Conservation (phyloP, 2,797 vertebrate genomes). For the Eulemur coronatus region DNA sequence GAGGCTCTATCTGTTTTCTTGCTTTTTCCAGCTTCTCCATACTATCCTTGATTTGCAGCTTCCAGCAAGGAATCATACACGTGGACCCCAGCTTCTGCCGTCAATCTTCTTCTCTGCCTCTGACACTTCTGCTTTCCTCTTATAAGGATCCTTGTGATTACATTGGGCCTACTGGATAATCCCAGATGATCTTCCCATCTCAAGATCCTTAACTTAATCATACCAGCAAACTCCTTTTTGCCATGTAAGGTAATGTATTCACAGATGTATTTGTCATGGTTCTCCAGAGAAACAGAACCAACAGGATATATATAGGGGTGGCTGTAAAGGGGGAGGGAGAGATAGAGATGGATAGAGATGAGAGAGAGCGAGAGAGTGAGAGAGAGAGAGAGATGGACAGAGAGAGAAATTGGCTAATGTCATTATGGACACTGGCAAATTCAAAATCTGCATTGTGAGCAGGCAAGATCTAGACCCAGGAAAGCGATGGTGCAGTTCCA, state of each 20-base stretch:
- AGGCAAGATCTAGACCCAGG: not conserved
- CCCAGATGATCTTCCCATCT: not conserved
- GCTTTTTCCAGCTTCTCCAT: not conserved
- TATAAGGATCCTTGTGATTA: not conserved
- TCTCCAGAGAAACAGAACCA: not conserved
- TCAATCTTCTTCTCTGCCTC: not conserved
- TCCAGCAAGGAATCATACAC: not conserved
- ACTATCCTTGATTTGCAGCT: not conserved
- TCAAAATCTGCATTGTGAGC: not conserved
- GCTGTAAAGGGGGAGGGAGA: not conserved
- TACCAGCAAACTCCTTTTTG: not conserved
- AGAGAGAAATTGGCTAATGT: not conserved
- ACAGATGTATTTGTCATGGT: not conserved
- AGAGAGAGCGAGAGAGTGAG: no score
- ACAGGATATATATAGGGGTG: not conserved
- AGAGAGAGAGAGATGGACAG: not conserved
- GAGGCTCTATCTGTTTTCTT: not conserved
- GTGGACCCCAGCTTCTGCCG: not conserved
- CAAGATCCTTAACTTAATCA: not conserved
- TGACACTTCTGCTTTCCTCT: not conserved
- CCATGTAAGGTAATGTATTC: not conserved
- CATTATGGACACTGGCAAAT: not conserved
- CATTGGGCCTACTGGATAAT: not conserved
- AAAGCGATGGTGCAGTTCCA: not conserved
- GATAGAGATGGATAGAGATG: not conserved